Evolutionary conservation across 2,113 vertebrate species (phyloP).

Genomic region (Lepidothrix coronata): DNA sequence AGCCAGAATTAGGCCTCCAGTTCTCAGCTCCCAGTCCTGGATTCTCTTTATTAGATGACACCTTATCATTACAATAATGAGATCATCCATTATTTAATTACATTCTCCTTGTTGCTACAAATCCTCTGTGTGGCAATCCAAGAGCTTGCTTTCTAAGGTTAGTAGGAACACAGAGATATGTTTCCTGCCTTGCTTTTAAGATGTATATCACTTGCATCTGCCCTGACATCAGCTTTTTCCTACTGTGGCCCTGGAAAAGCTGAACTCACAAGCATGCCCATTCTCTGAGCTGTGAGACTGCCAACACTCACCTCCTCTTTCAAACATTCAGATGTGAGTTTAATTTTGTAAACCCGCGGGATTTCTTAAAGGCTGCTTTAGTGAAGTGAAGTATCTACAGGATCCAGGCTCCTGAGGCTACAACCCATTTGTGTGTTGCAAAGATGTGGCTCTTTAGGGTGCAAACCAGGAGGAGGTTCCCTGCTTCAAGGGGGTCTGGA

Average conservation of each 20-base stretch:
- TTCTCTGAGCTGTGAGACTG: not conserved
- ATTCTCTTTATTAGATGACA: constrained; percentile 44
- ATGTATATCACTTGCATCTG: not conserved
- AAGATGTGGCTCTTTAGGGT: not conserved
- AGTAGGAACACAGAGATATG: not conserved
- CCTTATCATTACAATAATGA: constrained; percentile 56
- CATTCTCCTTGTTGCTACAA: constrained; percentile 49
- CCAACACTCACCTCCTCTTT: not conserved
- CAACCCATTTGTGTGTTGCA: not conserved
- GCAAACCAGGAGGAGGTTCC: not conserved
- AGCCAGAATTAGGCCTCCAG: not conserved
- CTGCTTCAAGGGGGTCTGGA: not conserved
- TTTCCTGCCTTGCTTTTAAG: not conserved
- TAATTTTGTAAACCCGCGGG: not conserved
- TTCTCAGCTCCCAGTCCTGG: not conserved
- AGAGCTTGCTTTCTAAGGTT: constrained; percentile 59
- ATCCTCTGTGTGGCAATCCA: constrained; percentile 47
- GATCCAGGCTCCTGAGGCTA: not conserved
- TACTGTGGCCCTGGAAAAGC: not conserved
- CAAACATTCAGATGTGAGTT: not conserved
- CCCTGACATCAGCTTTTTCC: constrained; percentile 37
- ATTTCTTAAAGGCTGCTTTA: not conserved
- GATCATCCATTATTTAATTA: constrained; percentile 59
- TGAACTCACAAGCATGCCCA: not conserved
- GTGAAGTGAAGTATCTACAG: not conserved